These are phyloP conservation scores for Aromia moschata DNA, from an alignment of 2,888 invertebrate species.

Conservation along the genomic window DNA sequence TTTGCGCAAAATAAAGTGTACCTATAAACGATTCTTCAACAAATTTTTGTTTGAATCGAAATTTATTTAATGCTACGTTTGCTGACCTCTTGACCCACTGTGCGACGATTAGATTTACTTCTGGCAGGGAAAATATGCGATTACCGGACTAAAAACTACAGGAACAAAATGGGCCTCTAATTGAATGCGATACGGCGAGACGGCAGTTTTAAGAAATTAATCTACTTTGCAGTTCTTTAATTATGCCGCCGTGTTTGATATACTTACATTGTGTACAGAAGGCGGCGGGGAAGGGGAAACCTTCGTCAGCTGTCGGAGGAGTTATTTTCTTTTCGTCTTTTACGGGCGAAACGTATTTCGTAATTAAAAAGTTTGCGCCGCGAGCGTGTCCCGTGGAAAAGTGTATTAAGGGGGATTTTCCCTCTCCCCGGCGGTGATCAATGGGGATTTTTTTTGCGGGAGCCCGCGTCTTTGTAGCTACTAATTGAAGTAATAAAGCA, in stretches of 20 bases:
- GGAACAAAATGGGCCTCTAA: too few relatives aligned
- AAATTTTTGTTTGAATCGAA: too few relatives aligned
- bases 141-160: too few relatives aligned
- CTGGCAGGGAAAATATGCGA: too few relatives aligned
- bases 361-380: constrained; percentile 10
- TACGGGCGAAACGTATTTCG: background rate
- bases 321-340: constrained; percentile 8
- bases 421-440: background rate
- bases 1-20: too few relatives aligned
- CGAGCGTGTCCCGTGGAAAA: background rate
- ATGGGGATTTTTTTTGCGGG: background rate
- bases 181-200: background rate
- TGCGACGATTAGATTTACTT: too few relatives aligned
- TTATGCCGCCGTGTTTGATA: background rate
- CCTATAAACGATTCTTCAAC: too few relatives aligned
- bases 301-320: background rate
- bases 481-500: too few relatives aligned
- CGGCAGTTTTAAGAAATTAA: background rate
- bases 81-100: too few relatives aligned
- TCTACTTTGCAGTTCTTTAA: background rate
- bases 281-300: background rate
- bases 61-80: too few relatives aligned
- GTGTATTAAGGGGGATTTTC: background rate
- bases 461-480: too few relatives aligned
- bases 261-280: background rate